Evolutionary conservation across 2,797 vertebrate species (phyloP).

Genomic region (Rhynchotus rufescens): DNA sequence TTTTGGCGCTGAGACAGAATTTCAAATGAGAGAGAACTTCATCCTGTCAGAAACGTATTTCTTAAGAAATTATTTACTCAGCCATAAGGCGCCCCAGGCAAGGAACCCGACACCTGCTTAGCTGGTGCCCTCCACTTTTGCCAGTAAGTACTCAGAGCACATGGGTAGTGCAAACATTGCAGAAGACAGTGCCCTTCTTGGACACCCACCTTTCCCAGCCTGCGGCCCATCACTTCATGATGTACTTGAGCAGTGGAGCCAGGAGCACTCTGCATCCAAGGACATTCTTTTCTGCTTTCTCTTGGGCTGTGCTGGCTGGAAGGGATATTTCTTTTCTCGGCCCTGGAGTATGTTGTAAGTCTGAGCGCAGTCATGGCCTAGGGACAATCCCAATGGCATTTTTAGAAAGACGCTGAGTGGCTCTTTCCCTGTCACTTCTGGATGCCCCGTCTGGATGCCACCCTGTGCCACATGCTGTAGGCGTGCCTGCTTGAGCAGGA

Average conservation of each 20-base stretch:
- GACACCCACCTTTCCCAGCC: not conserved
- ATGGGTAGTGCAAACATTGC: not conserved
- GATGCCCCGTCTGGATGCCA: too few species aligned
- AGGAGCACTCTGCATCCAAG: not conserved
- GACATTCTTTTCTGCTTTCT: not conserved
- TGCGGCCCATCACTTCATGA: not conserved
- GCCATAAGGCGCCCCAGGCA: not conserved
- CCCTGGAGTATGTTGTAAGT: not conserved
- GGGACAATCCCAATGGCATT: not conserved
- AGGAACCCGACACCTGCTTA: not conserved
- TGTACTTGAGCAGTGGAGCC: not conserved
- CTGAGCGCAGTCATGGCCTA: not conserved
- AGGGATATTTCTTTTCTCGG: not conserved
- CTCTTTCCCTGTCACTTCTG: not conserved
- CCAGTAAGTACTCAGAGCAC: not conserved
- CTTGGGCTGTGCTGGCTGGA: not conserved
- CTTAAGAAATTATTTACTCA: not conserved
- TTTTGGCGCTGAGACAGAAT: not conserved
- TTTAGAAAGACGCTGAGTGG: not conserved
- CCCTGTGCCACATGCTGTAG: too few species aligned
- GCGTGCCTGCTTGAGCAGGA: too few species aligned
- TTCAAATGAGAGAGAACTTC: not conserved
- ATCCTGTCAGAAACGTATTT: not conserved
- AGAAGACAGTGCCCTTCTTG: not conserved
- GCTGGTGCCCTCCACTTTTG: not conserved